Percentiles rank a stretch among this genome's conserved stretches.
Evolutionary conservation across 2,888 invertebrate genomes (phyloP).

Genomic region (Silvanus unidentatus): DNA sequence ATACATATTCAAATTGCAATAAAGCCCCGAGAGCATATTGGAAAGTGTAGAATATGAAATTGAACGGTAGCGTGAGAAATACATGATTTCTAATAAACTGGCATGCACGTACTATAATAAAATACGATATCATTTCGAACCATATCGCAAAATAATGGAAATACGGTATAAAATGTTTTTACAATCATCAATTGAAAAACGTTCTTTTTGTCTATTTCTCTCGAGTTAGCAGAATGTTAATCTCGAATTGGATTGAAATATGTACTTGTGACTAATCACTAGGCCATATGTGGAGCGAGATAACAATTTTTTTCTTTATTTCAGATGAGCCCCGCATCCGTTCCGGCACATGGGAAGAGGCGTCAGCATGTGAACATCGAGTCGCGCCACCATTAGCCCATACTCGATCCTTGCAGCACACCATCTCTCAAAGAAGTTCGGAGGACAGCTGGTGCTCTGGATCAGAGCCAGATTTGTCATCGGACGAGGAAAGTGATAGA

Average conservation of each 20-base stretch:
- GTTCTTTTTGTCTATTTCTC: too few relatives aligned
- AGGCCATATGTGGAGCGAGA: background rate
- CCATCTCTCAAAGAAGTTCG: conserved; percentile 47
- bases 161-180: too few relatives aligned
- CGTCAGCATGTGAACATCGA: conserved; percentile 48
- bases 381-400: conserved; percentile 50
- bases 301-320: background rate
- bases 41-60: too few relatives aligned
- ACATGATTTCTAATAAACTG: too few relatives aligned
- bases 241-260: background rate
- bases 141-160: too few relatives aligned
- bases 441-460: conserved; percentile 63
- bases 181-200: too few relatives aligned
- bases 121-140: too few relatives aligned
- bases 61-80: too few relatives aligned
- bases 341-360: conserved; percentile 76
- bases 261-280: background rate
- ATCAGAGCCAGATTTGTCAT: conserved; percentile 58
- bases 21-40: too few relatives aligned
- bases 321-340: conserved; percentile 75
- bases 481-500: conserved; percentile 60
- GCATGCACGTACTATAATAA: too few relatives aligned
- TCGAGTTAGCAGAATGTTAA: too few relatives aligned
- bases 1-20: too few relatives aligned
- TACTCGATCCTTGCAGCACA: conserved; percentile 46